phyloP scores from a whole-genome alignment of 2,113 vertebrate species.

The Antennarius striatus region DNA sequence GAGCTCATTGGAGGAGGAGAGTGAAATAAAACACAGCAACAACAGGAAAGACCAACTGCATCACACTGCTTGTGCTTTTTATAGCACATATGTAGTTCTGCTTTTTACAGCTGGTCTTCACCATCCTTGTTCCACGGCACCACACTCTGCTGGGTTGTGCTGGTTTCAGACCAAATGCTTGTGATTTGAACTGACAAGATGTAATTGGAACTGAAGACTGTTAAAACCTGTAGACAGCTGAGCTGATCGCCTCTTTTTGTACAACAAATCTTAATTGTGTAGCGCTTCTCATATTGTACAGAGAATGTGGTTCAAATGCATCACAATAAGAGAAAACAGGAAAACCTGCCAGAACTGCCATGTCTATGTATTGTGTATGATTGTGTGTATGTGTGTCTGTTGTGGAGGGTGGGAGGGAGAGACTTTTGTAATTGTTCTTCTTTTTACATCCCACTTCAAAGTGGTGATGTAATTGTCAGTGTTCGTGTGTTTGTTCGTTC shows the following conservation, averaged over 20 bases:
- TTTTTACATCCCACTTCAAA: too few relatives aligned
- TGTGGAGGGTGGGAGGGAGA: too few relatives aligned
- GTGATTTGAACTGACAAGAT: neutral
- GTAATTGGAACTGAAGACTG: too few relatives aligned
- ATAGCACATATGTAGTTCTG: constrained; percentile 34
- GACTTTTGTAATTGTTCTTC: too few relatives aligned
- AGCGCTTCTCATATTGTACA: neutral
- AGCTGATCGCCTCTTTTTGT: neutral
- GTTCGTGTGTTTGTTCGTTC: too few relatives aligned
- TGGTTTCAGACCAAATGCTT: constrained; percentile 8
- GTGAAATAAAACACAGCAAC: constrained; percentile 58
- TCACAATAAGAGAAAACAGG: neutral
- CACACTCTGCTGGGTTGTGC: constrained; percentile 3
- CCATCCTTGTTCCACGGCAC: neutral
- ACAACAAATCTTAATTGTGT: neutral
- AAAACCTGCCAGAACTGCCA: neutral
- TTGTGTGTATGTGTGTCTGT: too few relatives aligned
- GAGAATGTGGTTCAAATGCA: neutral
- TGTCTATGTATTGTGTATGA: neutral
- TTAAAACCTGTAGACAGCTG: too few relatives aligned
- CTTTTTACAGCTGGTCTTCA: constrained; percentile 55
- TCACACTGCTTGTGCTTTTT: constrained; percentile 62
- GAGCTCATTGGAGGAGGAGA: constrained; percentile 58
- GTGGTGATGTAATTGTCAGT: too few relatives aligned
- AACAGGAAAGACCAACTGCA: constrained; percentile 69